Evolutionary conservation across 2,888 invertebrate genomes (phyloP).

Genomic region (Limnephilus auricula): DNA sequence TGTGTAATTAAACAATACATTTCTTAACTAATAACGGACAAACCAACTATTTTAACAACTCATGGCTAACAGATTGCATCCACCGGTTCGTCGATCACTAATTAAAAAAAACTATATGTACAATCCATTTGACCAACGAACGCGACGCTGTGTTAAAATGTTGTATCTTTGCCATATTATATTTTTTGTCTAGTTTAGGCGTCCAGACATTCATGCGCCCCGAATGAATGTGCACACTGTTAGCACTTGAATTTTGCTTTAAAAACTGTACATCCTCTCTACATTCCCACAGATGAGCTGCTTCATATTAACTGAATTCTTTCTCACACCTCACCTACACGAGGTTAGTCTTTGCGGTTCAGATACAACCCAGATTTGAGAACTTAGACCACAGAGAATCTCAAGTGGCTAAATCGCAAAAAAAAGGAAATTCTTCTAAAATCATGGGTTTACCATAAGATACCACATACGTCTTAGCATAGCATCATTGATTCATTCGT

Average conservation of each 20-base stretch:
- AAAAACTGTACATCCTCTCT: background rate
- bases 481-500: background rate
- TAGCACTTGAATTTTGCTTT: background rate
- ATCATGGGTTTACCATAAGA: background rate
- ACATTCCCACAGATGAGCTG: background rate
- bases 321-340: background rate
- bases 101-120: too few relatives aligned
- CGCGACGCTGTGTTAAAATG: too few relatives aligned
- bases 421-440: background rate
- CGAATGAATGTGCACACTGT: background rate
- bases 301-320: background rate
- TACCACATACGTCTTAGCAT: background rate
- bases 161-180: background rate
- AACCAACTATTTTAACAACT: too few relatives aligned
- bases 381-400: background rate
- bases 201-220: background rate
- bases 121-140: too few relatives aligned
- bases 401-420: background rate
- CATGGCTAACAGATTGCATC: too few relatives aligned
- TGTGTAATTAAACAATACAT: too few relatives aligned
- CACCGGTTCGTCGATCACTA: too few relatives aligned
- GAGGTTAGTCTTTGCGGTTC: background rate
- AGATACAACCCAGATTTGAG: background rate
- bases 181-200: background rate
- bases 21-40: too few relatives aligned